phyloP scores from a whole-genome alignment of 2,797 vertebrate genomes.

The Sebastes steindachneri region DNA sequence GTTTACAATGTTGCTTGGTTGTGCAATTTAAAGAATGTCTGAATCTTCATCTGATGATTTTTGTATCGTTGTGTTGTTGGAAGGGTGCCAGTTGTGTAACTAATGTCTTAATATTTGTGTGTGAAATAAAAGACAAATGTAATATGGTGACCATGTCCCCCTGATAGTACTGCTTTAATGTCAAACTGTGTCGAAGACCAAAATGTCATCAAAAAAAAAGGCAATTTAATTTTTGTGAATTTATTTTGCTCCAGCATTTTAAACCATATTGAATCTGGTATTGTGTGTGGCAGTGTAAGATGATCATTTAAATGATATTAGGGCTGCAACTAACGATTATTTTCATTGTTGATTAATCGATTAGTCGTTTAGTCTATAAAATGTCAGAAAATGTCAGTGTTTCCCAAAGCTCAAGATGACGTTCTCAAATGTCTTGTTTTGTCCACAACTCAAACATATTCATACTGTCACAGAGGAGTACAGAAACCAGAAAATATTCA shows the following conservation, averaged over 20 bases:
- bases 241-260: conserved; percentile 23
- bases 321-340: no score
- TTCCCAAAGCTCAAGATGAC: no score
- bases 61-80: conserved; percentile 80
- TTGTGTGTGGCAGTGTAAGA: conserved; percentile 45
- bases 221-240: conserved; percentile 28
- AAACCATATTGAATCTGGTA: conserved; percentile 37
- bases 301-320: conserved; percentile 1
- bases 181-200: conserved; percentile 47
- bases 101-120: conserved; percentile 82
- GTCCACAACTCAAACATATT: no score
- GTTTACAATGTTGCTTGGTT: conserved; percentile 78
- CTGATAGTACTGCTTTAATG: conserved; percentile 64
- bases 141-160: conserved; percentile 57
- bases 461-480: no score
- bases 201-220: conserved; percentile 29
- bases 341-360: no score
- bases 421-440: no score
- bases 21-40: conserved; percentile 85
- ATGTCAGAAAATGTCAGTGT: no score
- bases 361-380: no score
- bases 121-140: conserved; percentile 79
- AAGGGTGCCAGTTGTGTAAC: conserved; percentile 82
- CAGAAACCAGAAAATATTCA: no score
- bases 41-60: conserved; percentile 79